Base-by-base conservation (phyloP, 2,888 invertebrate species). In the Eupithecia subfuscata region DNA sequence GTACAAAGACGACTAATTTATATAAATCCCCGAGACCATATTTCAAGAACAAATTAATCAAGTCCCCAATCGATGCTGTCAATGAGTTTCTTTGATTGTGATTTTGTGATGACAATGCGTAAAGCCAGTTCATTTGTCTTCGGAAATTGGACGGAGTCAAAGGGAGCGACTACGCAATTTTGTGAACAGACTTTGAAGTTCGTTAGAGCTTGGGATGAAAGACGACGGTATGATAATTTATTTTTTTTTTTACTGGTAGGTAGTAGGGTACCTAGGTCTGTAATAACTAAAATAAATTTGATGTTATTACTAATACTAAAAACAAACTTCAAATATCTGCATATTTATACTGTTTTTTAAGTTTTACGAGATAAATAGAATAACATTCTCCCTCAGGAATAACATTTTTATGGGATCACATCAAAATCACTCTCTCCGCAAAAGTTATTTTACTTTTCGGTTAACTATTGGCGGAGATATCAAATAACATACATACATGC, bases 131-230 rank as follows among this genome's bases (percentile, higher is more conserved):
- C 52, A 70, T 70, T 77, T 75, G 71, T 76, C 73, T 76, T 45
- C 67, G 71, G 69, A 72, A 74, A 77, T 74, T 77, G 76, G 65
- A 74, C 69, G 56, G 71, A 69, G 65, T 77, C 76, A 77, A 74
- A 77, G 72, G 63, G 68, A 40, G 18, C 45, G 18, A 56, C 30
- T 34, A 69, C 60, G 75, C 71, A 71, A 69, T 68, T 68, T 45
- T 0, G 68, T 16, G 34, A 64, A 34, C 22, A 14, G 43, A 45
- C 68, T 68, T 68, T 68, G 40, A 40, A 45, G 68, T 43, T 43
- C 16, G 68, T 68, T 40, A 14, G n/a, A 67, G 65, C 16, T 67
- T 40, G 40, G 22, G 30, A 34, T 65, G 18, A 65, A 37, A 65
- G 18, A 65, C 12, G 18, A 65, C 12, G 14, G 4, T 14, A 16